Conservation (phyloP, 92 coral and sea anemone genomes). For the Umimayanthus chanpuru region DNA sequence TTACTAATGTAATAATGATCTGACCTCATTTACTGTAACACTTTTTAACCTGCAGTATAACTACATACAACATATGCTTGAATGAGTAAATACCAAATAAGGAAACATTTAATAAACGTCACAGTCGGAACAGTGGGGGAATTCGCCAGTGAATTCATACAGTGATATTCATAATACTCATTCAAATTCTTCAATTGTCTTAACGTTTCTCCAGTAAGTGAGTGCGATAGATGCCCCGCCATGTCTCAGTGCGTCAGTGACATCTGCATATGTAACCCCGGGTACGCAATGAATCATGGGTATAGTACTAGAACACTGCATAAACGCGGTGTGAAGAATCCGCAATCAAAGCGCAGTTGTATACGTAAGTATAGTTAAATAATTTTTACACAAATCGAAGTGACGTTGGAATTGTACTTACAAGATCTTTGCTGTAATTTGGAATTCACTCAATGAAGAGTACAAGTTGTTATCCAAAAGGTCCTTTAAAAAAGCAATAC, state of each 20-base stretch:
- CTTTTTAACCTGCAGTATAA: no score
- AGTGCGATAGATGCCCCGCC: slow-evolving; percentile 63
- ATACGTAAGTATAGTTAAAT: slow-evolving; percentile 56
- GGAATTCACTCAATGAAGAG: no score
- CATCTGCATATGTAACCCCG: slow-evolving; percentile 76
- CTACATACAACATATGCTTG: no score
- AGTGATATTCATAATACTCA: not conserved
- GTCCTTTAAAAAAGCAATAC: no score
- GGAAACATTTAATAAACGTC: no score
- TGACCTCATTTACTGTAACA: no score
- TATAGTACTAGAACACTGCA: slow-evolving; percentile 11
- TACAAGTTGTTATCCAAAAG: no score
- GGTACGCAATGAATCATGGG: slow-evolving; percentile 59
- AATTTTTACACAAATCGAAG: not conserved
- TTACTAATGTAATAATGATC: no score
- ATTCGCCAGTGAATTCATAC: not conserved
- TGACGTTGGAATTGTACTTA: no score
- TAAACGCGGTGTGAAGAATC: not conserved
- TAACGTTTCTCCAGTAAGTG: not conserved
- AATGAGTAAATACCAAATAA: no score
- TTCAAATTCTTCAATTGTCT: not conserved
- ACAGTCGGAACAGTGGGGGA: no score
- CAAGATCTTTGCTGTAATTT: no score
- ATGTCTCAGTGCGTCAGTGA: slow-evolving; percentile 54
- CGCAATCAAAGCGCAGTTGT: slow-evolving; percentile 60